Evolutionary conservation across 1,140 invertebrate genomes (phyloP), one percentile per base, ranked within the genome.

Genomic region (Drosophila cardini): DNA sequence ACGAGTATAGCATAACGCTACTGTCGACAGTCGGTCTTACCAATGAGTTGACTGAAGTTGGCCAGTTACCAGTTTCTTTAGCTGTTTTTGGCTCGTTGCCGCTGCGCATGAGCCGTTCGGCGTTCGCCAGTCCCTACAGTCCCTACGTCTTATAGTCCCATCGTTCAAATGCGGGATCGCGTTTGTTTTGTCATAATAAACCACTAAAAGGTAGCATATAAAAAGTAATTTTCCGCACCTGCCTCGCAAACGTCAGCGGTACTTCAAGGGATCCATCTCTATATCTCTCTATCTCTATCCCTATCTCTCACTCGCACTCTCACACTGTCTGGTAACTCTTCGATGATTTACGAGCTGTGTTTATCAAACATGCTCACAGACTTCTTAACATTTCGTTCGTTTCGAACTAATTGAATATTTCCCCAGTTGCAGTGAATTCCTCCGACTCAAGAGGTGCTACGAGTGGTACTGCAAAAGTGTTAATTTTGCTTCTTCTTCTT

Each of bases 171-270:
- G 83, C 73, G 71, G 74, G 70, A 52, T 83, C 71, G 78, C 70
- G 79, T 79, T 77, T 83, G 72, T 83, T 90, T 87, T 80, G 89
- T 80, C 80, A 87, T 91, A 81, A 91, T 90, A 90, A 90, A 85
- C 78, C 78, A 74, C 82, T 85, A 91, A 90, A 80, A 74, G 79
- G 72, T 70, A 90, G 87, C 82, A 86, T 90, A 89, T 87, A 90
- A 90, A 85, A 90, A 82, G 72, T 79, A 79, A 90, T 90, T 91
- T 86, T 90, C 83, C 89, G 79, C 89, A 90, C 89, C 89, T 90
- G 89, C 85, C 80, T 81, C 72, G 55, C 61, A 85, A 72, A 71
- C 48, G 63, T 45, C 65, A 85, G 83, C 82, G 83, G 82, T 71
- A 87, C 82, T 86, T 85, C 83, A 85, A 85, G 82, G 82, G 75